A percentile compares a stretch with the other conserved stretches of the same genome.
phyloP scores from a whole-genome alignment of 1,140 invertebrate genomes.

The Palaemon carinicauda region DNA sequence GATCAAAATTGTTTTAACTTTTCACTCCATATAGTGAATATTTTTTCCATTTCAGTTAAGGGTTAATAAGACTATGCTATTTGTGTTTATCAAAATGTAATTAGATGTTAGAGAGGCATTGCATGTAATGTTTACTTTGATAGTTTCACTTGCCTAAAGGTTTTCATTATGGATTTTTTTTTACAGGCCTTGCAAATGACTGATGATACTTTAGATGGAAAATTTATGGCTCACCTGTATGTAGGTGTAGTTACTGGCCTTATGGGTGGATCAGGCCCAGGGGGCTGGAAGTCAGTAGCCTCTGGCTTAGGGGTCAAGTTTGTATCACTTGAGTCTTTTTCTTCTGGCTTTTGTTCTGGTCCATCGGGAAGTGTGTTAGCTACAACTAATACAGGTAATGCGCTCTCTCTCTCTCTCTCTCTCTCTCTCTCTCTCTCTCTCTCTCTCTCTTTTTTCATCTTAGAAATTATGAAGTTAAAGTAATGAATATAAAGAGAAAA shows the following conservation, averaged over 20 bases:
- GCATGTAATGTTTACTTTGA: not conserved
- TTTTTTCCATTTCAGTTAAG: not conserved
- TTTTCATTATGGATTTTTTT: not conserved
- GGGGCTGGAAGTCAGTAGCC: constrained; percentile 2
- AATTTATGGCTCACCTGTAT: constrained; percentile 16
- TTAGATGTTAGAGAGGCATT: not conserved
- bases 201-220: constrained; percentile 16
- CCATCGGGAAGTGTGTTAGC: not conserved
- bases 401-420: not conserved
- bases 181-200: constrained; percentile 38
- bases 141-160: not conserved
- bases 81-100: not conserved
- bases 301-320: not conserved
- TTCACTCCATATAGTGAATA: not conserved
- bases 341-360: constrained; percentile 32
- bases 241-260: constrained; percentile 35
- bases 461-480: not conserved
- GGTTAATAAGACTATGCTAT: not conserved
- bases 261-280: constrained; percentile 17
- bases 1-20: too few species aligned
- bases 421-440: not conserved
- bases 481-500: too few species aligned
- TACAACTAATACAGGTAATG: not conserved
- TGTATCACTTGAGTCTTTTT: constrained; percentile 17
- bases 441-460: not conserved